Base-by-base conservation (phyloP, 2,113 vertebrate genomes). In the Lepus americanus region DNA sequence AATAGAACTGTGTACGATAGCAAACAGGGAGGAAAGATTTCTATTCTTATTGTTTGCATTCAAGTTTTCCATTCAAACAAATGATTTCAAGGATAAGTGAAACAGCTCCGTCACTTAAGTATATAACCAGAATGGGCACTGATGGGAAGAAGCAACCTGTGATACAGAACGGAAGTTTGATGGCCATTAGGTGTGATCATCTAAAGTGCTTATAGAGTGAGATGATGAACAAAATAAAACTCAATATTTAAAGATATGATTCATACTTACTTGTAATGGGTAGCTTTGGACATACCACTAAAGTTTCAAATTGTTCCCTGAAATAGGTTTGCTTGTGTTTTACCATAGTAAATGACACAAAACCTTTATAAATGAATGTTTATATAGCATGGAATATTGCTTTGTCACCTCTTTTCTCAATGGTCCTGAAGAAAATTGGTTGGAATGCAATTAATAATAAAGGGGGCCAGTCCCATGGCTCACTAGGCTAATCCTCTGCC, bases 31-130 rank as follows among this genome's bases (percentile, higher is more conserved):
- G 79, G 22, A 83, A 2, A 25, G 17, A 1, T 53, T 59, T 63
- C 19, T 73, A 11, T 81, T 91, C 63, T 74, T 73, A 79, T n/a
- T 90, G 29, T 20, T 77, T 89, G 10, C 63, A n/a, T 27, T 73
- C 36, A 77, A 29, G 31, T 1, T 78, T 81, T 82, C 85, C 23
- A 49, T 36, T 93, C 3, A 66, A 87, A 76, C 88, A 94, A 73
- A 67, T 39, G 1, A 9, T 31, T 89, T 14, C 12, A 39, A 73
- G 33, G 70, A 72, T 27, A 95, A 92, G 91, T 90, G 39, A 94
- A 92, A 77, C 88, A 11, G 31, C 51, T 10, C 6, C 69, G 33
- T 61, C 2, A 5, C 61, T 55, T 79, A 70, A 67, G 5, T 36
- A 64, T 1, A 67, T 49, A 5, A n/a, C 7, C 6, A 77, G 9